These are phyloP conservation scores for Microchrysa polita DNA, from an alignment of 2,888 invertebrate genomes.

Conservation along the genomic window DNA sequence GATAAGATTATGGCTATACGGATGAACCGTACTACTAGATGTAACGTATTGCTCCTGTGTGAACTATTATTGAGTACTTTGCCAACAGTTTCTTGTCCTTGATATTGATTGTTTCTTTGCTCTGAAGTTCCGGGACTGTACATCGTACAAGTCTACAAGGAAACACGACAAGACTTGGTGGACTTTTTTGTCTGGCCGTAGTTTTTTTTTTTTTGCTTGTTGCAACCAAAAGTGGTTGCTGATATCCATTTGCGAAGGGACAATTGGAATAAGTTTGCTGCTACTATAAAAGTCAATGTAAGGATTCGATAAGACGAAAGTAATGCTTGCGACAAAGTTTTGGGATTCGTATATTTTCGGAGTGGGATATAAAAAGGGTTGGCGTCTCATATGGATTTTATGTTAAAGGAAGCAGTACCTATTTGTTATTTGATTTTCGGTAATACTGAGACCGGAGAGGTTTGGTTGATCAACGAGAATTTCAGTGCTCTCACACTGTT, in stretches of 20 bases:
- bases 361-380: no score
- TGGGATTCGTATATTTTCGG: not conserved
- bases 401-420: no score
- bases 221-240: conserved; percentile 5
- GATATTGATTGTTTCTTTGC: conserved; percentile 27
- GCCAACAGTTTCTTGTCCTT: not conserved
- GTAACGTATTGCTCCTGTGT: conserved; percentile 8
- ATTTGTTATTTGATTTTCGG: no score
- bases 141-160: not conserved
- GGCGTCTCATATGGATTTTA: no score
- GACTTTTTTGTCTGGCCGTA: no score
- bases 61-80: conserved; percentile 26
- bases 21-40: not conserved
- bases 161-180: conserved; percentile 4
- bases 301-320: conserved; percentile 19
- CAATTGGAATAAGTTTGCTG: conserved; percentile 11
- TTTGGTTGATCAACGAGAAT: no score
- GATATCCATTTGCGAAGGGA: not conserved
- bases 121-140: not conserved
- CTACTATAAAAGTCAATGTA: conserved; percentile 23
- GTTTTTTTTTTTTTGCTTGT: no score
- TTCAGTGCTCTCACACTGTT: no score
- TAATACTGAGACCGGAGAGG: no score
- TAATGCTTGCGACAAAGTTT: conserved; percentile 10
- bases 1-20: conserved; percentile 30